These are phyloP conservation scores for Brachyalestes nurse DNA, from an alignment of 2,797 vertebrate species.

Conservation along the genomic window DNA sequence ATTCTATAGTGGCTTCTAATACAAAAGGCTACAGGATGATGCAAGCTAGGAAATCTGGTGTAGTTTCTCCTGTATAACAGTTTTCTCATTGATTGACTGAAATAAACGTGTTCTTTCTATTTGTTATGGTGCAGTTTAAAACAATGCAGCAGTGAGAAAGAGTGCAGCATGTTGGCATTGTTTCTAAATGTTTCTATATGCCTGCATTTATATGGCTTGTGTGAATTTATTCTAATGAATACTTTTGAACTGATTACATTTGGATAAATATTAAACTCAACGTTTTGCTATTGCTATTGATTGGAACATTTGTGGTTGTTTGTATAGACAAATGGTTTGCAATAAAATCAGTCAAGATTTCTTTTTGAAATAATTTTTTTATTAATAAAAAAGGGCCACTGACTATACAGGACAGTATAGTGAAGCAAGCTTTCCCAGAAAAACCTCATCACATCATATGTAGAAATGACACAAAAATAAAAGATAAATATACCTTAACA, in stretches of 20 bases:
- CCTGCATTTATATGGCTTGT: conserved; percentile 3
- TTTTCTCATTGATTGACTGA: neutral
- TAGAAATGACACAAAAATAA: no score
- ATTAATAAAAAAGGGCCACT: no score
- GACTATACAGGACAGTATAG: no score
- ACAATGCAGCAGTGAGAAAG: neutral
- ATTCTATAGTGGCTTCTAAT: neutral
- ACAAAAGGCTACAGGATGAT: neutral
- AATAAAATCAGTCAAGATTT: no score
- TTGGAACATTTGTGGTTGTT: neutral
- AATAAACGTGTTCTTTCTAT: conserved; percentile 1
- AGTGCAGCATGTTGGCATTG: neutral
- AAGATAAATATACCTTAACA: no score
- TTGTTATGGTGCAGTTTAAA: neutral
- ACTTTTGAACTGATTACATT: neutral
- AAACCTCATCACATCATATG: no score
- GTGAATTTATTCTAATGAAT: conserved; percentile 27
- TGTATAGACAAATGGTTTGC: neutral
- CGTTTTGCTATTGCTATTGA: neutral
- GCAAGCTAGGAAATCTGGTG: neutral
- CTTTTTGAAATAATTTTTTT: no score
- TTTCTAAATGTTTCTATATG: conserved; percentile 3
- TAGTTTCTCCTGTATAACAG: conserved; percentile 4
- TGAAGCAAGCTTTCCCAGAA: no score
- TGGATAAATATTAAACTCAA: neutral